A percentile compares a stretch with the other conserved stretches of the same genome.
phyloP scores from a whole-genome alignment of 2,888 invertebrate genomes.

The Lepidonotus clava region DNA sequence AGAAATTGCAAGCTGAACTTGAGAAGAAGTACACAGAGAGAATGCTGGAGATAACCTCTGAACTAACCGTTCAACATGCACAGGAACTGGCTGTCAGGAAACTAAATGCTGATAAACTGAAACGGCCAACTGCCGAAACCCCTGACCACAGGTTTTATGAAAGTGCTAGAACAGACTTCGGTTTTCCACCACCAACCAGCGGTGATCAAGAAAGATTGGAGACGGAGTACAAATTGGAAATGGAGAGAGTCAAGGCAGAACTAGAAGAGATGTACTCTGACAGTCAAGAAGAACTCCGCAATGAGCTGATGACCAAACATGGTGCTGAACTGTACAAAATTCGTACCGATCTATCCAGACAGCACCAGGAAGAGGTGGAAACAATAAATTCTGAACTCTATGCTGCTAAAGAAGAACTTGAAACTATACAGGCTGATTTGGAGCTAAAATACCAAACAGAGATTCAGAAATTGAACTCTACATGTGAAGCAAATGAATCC shows the following conservation, averaged over 20 bases:
- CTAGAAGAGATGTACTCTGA: constrained; percentile 28
- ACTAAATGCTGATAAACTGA: background rate
- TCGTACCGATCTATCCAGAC: background rate
- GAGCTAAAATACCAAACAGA: constrained; percentile 2
- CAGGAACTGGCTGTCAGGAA: constrained; percentile 22
- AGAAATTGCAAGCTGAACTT: background rate
- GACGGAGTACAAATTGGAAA: constrained; percentile 33
- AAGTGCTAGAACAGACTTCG: background rate
- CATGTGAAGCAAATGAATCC: constrained; percentile 17
- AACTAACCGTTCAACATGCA: constrained; percentile 28
- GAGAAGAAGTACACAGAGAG: background rate
- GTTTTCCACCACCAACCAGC: background rate
- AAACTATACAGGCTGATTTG: background rate
- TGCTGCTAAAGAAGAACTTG: background rate
- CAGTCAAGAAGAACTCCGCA: constrained; percentile 47
- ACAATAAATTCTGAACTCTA: background rate
- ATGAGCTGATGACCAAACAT: background rate
- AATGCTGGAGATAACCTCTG: background rate
- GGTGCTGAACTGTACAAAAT: constrained; percentile 3
- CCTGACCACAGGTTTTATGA: background rate
- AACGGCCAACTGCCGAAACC: background rate
- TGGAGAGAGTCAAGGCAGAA: constrained; percentile 49
- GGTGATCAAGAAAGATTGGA: background rate
- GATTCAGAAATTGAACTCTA: background rate
- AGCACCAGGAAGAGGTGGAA: background rate